These are phyloP conservation scores for Isotomurus palustris DNA, from an alignment of 2,888 invertebrate genomes.

Conservation along the genomic window DNA sequence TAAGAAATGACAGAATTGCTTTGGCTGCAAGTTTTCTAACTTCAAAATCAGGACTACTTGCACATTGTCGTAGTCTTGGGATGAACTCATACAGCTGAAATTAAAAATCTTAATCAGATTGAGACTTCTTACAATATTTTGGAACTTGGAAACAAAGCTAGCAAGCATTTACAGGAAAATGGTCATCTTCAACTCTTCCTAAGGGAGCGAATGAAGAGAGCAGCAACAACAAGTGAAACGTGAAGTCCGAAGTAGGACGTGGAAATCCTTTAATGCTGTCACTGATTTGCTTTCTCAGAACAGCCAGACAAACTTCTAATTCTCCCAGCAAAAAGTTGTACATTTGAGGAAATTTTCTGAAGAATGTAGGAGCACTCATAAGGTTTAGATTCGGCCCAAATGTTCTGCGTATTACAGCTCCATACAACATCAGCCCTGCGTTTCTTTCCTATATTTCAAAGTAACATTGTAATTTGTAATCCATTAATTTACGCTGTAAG, in stretches of 20 bases:
- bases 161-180: slow-evolving; percentile 27
- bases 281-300: slow-evolving; percentile 18
- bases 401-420: slow-evolving; percentile 74
- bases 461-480: slow-evolving; percentile 2
- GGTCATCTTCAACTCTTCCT: slow-evolving; percentile 38
- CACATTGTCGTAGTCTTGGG: slow-evolving; percentile 61
- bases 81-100: slow-evolving; percentile 62
- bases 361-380: slow-evolving; percentile 65
- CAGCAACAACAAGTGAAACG: slow-evolving; percentile 40
- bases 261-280: not conserved
- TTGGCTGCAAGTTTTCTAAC: slow-evolving; percentile 59
- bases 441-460: slow-evolving; percentile 65
- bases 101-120: slow-evolving; percentile 44
- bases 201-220: slow-evolving; percentile 39
- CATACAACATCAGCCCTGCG: slow-evolving; percentile 76
- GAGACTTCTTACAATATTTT: not conserved
- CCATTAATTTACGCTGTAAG: not conserved
- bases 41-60: slow-evolving; percentile 62
- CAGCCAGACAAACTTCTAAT: slow-evolving; percentile 47
- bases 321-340: slow-evolving; percentile 58
- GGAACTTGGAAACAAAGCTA: not conserved
- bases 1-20: slow-evolving; percentile 39
- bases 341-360: slow-evolving; percentile 64
- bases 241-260: slow-evolving; percentile 29
- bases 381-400: slow-evolving; percentile 63